A percentile compares a stretch with the other conserved stretches of the same genome.
phyloP scores from a whole-genome alignment of 2,797 vertebrate genomes.

The Sebastes flavidus region DNA sequence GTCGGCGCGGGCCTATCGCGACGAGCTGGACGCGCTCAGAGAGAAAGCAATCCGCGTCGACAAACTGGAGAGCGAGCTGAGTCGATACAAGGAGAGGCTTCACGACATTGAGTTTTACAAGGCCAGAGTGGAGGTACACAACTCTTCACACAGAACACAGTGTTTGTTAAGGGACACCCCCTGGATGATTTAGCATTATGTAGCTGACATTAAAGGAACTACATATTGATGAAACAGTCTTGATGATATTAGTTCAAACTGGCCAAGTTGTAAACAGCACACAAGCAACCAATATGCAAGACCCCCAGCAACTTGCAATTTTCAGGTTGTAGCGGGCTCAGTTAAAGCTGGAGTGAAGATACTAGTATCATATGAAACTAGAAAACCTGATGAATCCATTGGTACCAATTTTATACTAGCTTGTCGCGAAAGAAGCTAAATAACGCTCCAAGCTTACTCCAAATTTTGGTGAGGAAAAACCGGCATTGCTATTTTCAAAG shows the following conservation, averaged over 20 bases:
- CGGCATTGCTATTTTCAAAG: no score
- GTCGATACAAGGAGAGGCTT: slow-evolving; percentile 93
- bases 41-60: slow-evolving; percentile 96
- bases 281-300: background rate
- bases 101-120: slow-evolving; percentile 99
- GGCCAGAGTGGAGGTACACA: slow-evolving; percentile 93
- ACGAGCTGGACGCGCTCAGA: slow-evolving; percentile 93
- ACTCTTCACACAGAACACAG: background rate
- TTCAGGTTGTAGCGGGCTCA: no score
- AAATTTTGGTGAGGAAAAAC: no score
- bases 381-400: no score
- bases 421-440: no score
- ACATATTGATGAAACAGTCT: background rate
- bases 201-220: background rate
- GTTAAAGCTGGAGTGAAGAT: no score
- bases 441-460: no score
- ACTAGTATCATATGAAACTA: no score
- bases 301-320: no score
- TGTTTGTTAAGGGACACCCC: background rate
- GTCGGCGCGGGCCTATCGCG: slow-evolving; percentile 93
- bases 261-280: background rate
- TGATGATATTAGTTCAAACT: background rate
- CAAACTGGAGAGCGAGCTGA: slow-evolving; percentile 97
- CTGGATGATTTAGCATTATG: background rate
- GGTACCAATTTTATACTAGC: no score